Conservation (phyloP, 2,888 invertebrate species). For the Papilio elwesi region DNA sequence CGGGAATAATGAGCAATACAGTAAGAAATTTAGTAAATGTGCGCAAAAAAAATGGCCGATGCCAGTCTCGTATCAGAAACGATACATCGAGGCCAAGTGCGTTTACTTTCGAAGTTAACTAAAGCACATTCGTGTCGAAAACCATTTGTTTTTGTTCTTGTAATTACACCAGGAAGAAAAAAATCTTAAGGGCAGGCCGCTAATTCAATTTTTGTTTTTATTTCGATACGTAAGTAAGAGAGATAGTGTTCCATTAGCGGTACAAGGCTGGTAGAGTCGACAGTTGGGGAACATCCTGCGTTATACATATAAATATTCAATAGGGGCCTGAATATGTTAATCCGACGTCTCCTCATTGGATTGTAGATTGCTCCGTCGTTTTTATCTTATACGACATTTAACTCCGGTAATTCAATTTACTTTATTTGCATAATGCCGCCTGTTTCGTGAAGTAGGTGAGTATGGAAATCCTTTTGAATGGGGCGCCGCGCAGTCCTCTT, state of each 20-base stretch:
- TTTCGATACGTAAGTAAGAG: constrained; percentile 65
- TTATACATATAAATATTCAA: constrained; percentile 80
- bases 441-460: constrained; percentile 80
- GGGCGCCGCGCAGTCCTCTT: constrained; percentile 43
- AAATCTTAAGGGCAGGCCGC: constrained; percentile 54
- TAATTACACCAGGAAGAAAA: constrained; percentile 37
- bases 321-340: constrained; percentile 82
- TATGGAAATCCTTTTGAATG: constrained; percentile 69
- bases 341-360: constrained; percentile 80
- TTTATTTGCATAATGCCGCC: constrained; percentile 81
- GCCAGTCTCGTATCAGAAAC: not conserved
- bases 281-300: constrained; percentile 59
- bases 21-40: not conserved
- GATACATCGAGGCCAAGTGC: not conserved
- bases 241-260: constrained; percentile 77
- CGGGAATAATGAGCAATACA: no score
- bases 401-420: constrained; percentile 84
- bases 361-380: constrained; percentile 83
- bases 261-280: constrained; percentile 73
- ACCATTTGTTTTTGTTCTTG: constrained; percentile 40
- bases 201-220: constrained; percentile 67
- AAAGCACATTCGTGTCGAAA: constrained; percentile 31
- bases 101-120: constrained; percentile 9
- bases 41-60: not conserved
- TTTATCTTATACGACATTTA: constrained; percentile 85